A percentile compares a stretch with the other conserved stretches of the same genome.
These are phyloP conservation scores for Coenobita brevimanus DNA, from an alignment of 1,140 invertebrate genomes.

Conservation along the genomic window DNA sequence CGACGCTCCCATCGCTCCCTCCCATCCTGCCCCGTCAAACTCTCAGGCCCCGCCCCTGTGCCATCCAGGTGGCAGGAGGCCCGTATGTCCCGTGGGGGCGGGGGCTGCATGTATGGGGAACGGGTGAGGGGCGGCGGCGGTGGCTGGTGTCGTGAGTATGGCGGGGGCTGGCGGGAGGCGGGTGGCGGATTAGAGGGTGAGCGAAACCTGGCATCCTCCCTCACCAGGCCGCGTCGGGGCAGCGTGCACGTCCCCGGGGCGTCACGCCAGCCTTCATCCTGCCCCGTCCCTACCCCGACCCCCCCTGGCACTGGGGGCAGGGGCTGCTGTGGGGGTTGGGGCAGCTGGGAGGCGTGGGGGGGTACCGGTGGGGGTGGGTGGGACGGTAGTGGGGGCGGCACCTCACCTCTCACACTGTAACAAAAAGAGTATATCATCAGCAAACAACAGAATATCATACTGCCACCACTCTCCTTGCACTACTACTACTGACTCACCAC, in stretches of 20 bases:
- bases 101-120: conserved; percentile 34
- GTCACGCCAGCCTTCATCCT: conserved; percentile 9
- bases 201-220: conserved; percentile 16
- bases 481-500: too few relatives aligned
- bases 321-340: conserved; percentile 46
- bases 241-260: conserved; percentile 68
- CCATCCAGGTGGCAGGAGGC: background rate
- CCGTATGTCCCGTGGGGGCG: conserved; percentile 23
- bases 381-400: conserved; percentile 30
- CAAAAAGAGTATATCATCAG: background rate
- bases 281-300: background rate
- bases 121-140: conserved; percentile 16
- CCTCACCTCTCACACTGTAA: background rate
- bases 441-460: background rate
- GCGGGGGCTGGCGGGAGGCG: conserved; percentile 56
- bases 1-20: conserved; percentile 26
- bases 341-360: conserved; percentile 32
- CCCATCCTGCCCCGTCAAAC: background rate
- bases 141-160: conserved; percentile 59
- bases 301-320: conserved; percentile 57
- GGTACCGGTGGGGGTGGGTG: conserved; percentile 56
- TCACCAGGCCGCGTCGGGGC: conserved; percentile 38
- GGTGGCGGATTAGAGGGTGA: conserved; percentile 67
- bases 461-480: too few relatives aligned
- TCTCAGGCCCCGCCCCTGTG: background rate